Evolutionary conservation across 2,888 invertebrate genomes (phyloP).

Genomic region (Andrena dorsata): DNA sequence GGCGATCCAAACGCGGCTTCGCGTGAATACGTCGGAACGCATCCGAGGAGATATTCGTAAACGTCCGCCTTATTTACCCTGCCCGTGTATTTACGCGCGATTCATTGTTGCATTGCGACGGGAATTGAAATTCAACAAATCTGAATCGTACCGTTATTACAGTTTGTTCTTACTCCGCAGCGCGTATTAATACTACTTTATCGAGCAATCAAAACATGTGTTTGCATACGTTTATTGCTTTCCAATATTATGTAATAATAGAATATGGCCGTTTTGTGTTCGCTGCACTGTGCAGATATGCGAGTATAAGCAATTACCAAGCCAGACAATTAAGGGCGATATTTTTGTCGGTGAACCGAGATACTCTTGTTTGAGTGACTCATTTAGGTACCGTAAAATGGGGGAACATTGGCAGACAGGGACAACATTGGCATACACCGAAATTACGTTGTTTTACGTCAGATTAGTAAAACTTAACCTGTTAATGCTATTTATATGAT

Average conservation of each 20-base stretch:
- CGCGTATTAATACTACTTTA: neutral
- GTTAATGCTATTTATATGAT: no score
- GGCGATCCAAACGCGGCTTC: neutral
- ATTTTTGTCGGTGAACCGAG: no score
- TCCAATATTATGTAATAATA: constrained; percentile 2
- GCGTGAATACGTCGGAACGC: neutral
- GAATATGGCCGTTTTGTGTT: neutral
- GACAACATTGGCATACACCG: no score
- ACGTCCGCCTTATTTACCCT: neutral
- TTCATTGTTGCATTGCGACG: neutral
- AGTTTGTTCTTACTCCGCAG: no score
- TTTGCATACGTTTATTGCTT: neutral
- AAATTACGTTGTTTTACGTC: no score
- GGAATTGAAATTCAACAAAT: neutral
- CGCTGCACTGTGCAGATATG: no score
- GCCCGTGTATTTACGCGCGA: neutral
- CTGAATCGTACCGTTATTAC: neutral
- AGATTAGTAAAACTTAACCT: no score
- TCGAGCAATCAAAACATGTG: neutral
- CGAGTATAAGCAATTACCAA: no score
- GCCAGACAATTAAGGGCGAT: no score
- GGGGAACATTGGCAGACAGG: no score
- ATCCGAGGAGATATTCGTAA: neutral
- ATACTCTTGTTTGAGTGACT: no score
- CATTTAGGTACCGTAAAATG: no score